Conservation (phyloP, 2,113 vertebrate species). For the Harpagus bidentatus region DNA sequence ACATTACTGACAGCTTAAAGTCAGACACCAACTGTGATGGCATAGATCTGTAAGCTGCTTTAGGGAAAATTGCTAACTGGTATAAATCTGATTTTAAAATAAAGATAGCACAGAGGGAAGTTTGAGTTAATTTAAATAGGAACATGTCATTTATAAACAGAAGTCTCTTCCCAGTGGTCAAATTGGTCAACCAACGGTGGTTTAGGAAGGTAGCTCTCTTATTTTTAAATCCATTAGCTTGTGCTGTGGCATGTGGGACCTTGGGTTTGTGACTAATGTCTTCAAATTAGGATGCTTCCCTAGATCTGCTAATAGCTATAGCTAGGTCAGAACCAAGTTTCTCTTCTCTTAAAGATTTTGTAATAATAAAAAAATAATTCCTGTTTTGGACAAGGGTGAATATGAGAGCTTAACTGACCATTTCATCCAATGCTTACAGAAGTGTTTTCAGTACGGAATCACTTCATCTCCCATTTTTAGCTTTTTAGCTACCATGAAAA, state of each 20-base stretch:
- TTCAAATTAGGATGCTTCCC: neutral
- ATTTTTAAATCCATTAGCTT: neutral
- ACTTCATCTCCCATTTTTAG: neutral
- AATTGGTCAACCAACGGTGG: neutral
- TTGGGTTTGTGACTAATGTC: neutral
- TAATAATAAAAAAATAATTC: neutral
- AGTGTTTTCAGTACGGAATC: neutral
- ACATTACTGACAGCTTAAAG: constrained; percentile 45
- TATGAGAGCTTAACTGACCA: neutral
- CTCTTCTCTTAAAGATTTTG: neutral
- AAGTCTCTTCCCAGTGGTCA: neutral
- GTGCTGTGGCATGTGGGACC: neutral
- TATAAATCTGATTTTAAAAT: constrained; percentile 44
- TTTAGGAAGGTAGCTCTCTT: neutral
- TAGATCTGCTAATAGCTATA: neutral
- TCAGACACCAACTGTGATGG: constrained; percentile 54
- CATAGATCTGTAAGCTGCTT: constrained; percentile 32
- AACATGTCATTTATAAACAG: neutral
- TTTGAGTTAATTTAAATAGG: neutral
- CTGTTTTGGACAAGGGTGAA: neutral
- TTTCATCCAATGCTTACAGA: neutral
- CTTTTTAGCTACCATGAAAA: neutral
- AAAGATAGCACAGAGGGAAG: neutral
- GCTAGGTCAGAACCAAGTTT: neutral
- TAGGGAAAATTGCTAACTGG: constrained; percentile 27